Evolutionary conservation across 2,888 invertebrate species (phyloP).

Genomic region (Sinhomidia bicolor): DNA sequence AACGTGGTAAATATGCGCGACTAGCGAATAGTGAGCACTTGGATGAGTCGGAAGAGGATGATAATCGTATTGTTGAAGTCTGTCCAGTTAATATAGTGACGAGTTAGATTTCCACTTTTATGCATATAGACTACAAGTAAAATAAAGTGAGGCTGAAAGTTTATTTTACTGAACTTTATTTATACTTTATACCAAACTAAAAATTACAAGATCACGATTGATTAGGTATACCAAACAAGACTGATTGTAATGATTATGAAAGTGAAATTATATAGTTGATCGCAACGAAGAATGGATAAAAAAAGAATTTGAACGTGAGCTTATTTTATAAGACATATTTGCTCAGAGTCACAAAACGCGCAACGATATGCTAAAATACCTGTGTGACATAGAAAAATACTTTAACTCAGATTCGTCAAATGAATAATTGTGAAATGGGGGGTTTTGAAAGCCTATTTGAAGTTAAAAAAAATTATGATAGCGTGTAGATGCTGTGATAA

Average conservation of each 20-base stretch:
- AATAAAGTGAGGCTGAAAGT: too few species aligned
- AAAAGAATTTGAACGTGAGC: neutral
- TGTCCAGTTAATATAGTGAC: too few species aligned
- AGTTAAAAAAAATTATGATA: neutral
- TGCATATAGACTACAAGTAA: too few species aligned
- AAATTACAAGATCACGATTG: neutral
- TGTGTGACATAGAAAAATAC: neutral
- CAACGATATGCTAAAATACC: neutral
- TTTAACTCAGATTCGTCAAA: neutral
- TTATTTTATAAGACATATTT: neutral
- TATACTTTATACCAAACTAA: too few species aligned
- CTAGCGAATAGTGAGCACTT: slow-evolving; percentile 66
- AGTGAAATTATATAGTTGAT: neutral
- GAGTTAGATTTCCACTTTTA: neutral
- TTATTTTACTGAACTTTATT: too few species aligned
- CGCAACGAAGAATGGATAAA: neutral
- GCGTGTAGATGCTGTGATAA: slow-evolving; percentile 4
- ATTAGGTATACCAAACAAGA: slow-evolving; percentile 6
- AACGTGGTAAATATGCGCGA: slow-evolving; percentile 74
- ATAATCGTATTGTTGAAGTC: slow-evolving; percentile 42
- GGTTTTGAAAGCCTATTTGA: too few species aligned
- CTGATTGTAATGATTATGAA: slow-evolving; percentile 8
- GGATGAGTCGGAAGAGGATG: slow-evolving; percentile 68
- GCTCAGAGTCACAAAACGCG: slow-evolving; percentile 1
- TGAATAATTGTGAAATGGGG: too few species aligned